Evolutionary conservation across 2,888 invertebrate genomes (phyloP), one percentile per base, ranked within the genome.

Genomic region (Scelioninae gen. 2): DNA sequence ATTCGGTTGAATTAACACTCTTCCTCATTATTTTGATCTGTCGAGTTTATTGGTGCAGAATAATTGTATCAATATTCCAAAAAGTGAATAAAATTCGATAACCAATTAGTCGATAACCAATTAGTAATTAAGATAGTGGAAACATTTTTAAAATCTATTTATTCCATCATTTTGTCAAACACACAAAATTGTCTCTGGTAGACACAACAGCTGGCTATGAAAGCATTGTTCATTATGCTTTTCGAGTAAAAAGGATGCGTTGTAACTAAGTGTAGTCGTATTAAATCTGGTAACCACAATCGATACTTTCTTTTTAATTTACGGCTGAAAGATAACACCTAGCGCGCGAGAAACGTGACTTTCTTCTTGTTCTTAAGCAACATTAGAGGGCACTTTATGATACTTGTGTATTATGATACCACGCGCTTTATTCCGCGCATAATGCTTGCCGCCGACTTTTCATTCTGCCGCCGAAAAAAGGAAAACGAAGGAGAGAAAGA

Each of bases 301-400:
- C 65, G 55, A 72, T 72, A n/a, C 65, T 57, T 35, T 52, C 53
- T 60, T 67, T 72, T 61, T 67, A 72, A 72, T 67, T 72, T 72
- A 72, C 50, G 3, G 65, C 35, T 19, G 55, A 22, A 61, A 67
- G 72, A 72, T 72, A 67, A 72, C 57, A 48, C 41, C 41, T 18
- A 2, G 22, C 16, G 43, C 37, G 25, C 55, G 28, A 39, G 31
- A 41, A 65, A 65, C 72, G 65, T 72, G 72, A 72, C 55, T 72
- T 72, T 72, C 72, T 48, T 53, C 65, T 72, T 39, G 65, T 60
- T 65, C 15, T 33, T 48, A 2, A 65, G 22, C 22, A 63, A 70
- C 41, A 45, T 61, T 41, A 70, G 63, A 57, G 39, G 52, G 31
- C 43, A 57, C 45, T 72, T 65, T 53, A 60, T 28, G 71, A 46